phyloP scores from a whole-genome alignment of 2,888 invertebrate genomes.

The Watsonalla cultraria region DNA sequence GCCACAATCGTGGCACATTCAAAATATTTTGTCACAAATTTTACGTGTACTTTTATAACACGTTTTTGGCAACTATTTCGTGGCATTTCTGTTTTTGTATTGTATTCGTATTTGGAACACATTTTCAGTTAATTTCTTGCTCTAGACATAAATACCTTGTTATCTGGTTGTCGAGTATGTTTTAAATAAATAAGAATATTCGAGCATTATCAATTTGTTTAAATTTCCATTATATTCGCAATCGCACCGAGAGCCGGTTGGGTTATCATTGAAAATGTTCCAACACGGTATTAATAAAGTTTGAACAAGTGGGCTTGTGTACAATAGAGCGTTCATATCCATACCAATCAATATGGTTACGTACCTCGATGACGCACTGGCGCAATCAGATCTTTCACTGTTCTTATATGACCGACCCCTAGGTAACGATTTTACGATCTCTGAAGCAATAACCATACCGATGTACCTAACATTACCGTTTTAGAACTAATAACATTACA shows the following conservation, averaged over 20 bases:
- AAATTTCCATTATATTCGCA: neutral
- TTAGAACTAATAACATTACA: too few species aligned
- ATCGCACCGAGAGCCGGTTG: neutral
- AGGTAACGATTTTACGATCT: neutral
- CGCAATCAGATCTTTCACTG: neutral
- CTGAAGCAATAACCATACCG: too few species aligned
- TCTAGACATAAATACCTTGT: too few species aligned
- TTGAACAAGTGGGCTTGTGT: neutral
- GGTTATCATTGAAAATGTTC: conserved; percentile 1
- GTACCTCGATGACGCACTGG: neutral
- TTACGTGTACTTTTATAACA: neutral
- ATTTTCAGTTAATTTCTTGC: too few species aligned
- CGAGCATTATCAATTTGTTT: neutral
- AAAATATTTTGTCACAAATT: neutral
- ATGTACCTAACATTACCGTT: too few species aligned
- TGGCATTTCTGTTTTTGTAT: neutral
- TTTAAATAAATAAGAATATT: too few species aligned
- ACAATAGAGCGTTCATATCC: neutral
- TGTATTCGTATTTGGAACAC: neutral
- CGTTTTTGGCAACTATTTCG: neutral
- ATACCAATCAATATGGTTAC: neutral
- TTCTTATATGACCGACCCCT: neutral
- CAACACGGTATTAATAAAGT: neutral
- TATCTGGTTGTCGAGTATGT: too few species aligned
- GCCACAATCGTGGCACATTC: neutral